These are phyloP conservation scores for Lasaia peninsularis DNA, from an alignment of 1,140 invertebrate genomes.

Conservation along the genomic window DNA sequence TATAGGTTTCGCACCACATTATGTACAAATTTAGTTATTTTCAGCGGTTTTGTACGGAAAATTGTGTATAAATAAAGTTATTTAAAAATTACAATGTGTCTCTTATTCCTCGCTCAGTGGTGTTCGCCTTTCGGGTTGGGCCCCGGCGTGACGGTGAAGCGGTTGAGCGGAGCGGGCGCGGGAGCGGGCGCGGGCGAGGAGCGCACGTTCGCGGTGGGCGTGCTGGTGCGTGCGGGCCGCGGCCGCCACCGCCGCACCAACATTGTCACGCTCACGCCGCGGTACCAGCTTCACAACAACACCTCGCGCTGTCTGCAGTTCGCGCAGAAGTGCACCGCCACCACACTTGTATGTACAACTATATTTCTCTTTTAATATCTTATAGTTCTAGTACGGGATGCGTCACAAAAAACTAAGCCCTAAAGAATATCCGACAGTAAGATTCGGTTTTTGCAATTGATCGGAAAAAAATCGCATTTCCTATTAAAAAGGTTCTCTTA, in stretches of 20 bases:
- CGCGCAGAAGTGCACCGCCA: constrained; percentile 89
- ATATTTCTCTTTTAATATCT: neutral
- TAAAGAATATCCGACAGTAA: too few relatives aligned
- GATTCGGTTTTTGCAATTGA: too few relatives aligned
- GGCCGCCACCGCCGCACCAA: constrained; percentile 93
- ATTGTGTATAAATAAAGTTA: too few relatives aligned
- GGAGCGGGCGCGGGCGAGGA: constrained; percentile 78
- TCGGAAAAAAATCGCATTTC: too few relatives aligned
- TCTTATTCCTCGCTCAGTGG: too few relatives aligned
- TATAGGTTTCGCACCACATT: too few relatives aligned
- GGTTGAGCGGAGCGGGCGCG: constrained; percentile 55
- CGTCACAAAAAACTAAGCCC: too few relatives aligned
- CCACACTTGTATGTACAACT: constrained; percentile 68
- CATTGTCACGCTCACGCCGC: constrained; percentile 94
- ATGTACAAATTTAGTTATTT: too few relatives aligned
- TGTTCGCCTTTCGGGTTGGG: constrained; percentile 90
- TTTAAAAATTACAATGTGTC: too few relatives aligned
- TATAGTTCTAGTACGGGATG: neutral
- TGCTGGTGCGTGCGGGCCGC: constrained; percentile 91
- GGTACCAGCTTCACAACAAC: constrained; percentile 95
- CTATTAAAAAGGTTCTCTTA: too few relatives aligned
- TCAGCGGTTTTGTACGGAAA: too few relatives aligned
- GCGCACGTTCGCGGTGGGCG: constrained; percentile 88
- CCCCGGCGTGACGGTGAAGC: constrained; percentile 83
- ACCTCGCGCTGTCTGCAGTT: constrained; percentile 90